Conservation (phyloP, 1,140 invertebrate genomes). For the Lepidurus arcticus region DNA sequence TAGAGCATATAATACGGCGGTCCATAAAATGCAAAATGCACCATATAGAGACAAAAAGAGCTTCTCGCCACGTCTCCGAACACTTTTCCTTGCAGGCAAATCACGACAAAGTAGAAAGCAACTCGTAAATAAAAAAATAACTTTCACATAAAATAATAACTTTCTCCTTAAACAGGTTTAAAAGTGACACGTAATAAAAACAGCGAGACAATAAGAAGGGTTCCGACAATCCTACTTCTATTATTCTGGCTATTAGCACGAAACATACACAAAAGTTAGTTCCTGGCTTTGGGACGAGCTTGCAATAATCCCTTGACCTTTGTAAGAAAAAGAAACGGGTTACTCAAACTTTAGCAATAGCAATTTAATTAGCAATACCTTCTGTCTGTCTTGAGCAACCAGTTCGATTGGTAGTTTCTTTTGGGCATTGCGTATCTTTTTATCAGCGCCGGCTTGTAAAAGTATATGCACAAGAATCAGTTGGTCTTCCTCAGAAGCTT, state of each 20-base stretch:
- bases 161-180: too few relatives aligned
- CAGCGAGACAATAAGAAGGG: too few relatives aligned
- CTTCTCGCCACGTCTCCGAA: too few relatives aligned
- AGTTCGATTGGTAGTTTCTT: conserved; percentile 36
- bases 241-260: not conserved
- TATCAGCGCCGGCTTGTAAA: conserved; percentile 33
- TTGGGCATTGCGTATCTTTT: conserved; percentile 31
- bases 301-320: not conserved
- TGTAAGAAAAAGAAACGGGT: not conserved
- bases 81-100: too few relatives aligned
- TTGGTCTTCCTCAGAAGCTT: conserved; percentile 33
- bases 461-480: conserved; percentile 28
- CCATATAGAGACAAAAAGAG: too few relatives aligned
- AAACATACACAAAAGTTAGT: not conserved
- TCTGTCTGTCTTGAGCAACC: conserved; percentile 29
- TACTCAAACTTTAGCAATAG: not conserved
- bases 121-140: too few relatives aligned
- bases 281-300: conserved; percentile 5
- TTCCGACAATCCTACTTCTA: not conserved
- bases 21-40: too few relatives aligned
- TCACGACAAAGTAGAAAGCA: too few relatives aligned
- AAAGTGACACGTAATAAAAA: too few relatives aligned
- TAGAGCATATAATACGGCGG: too few relatives aligned
- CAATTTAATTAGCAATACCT: not conserved
- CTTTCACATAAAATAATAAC: too few relatives aligned